Conservation (phyloP, 2,888 invertebrate species). For the Epinotia brunnichana region DNA sequence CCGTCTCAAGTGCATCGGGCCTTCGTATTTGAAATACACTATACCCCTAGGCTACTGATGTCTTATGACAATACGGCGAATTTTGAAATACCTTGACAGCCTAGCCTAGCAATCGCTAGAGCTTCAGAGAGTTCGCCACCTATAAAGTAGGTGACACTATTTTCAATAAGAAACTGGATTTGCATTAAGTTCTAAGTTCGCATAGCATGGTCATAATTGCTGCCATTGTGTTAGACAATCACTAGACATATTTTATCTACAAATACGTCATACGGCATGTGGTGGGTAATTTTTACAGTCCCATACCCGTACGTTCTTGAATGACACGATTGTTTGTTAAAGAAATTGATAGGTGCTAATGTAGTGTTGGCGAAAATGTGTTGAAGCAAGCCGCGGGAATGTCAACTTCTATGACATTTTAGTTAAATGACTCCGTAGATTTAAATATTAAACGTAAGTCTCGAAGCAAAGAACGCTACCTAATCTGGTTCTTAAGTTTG, state of each 20-base stretch:
- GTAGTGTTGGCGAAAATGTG: background rate
- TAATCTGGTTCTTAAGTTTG: background rate
- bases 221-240: conserved; percentile 7
- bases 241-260: conserved; percentile 6
- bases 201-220: conserved; percentile 14
- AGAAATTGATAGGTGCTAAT: background rate
- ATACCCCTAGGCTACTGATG: too few species aligned
- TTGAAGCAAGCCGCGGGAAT: background rate
- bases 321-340: background rate
- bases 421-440: conserved; percentile 1
- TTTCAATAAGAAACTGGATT: too few species aligned
- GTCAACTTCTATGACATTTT: conserved; percentile 9
- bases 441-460: too few species aligned
- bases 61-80: too few species aligned
- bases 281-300: background rate
- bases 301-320: background rate
- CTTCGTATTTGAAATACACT: too few species aligned
- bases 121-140: too few species aligned
- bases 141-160: too few species aligned
- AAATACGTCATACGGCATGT: conserved; percentile 8
- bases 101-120: too few species aligned
- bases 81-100: too few species aligned
- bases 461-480: background rate
- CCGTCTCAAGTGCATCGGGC: too few species aligned
- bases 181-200: too few species aligned